Evolutionary conservation across 2,888 invertebrate genomes (phyloP), one percentile per base, ranked within the genome.

Genomic region (Alloplasta piceator): DNA sequence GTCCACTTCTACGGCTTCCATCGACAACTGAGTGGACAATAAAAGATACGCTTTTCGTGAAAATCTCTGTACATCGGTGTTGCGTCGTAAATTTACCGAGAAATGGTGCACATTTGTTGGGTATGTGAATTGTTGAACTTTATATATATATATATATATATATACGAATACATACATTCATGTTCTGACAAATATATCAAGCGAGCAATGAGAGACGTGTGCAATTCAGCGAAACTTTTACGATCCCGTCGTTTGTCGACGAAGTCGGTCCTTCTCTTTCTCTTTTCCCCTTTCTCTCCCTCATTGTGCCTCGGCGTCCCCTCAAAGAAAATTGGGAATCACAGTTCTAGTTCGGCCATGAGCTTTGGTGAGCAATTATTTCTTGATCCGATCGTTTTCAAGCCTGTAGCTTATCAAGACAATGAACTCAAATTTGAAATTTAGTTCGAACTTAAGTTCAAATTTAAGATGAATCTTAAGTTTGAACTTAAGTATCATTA

Each of bases 71-170:
- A 26, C 26, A 72, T 72, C 78, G 78, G 52, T 71, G 46, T 60
- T 66, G 60, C 60, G 41, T 72, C 77, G 71, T 78, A 72, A 78
- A 78, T 78, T 72, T 60, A 36, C 14, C 60, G 43, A 12, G 12
- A 36, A 48, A 58, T 48, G 14, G 60, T 61, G 14, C 14, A 48
- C 52, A 60, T 55, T 46, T 10, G 36, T n/a, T 14, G 10, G 4
- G 43, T 9, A 5, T 9, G 58, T 56, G 66, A 43, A 61, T 14
- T 6, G 14, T 58, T 36, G 9, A 7, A 5, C 36, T 6, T 7
- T 55, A 4, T 26, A 50, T 50, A 12, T 50, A 5, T 26, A 41
- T 41, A 60, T 12, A 41, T 60, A 14, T 10, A 39, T 3, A 41
- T 16, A 58, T 58, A 26, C 26, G 3, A 1, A 26, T 26, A 26